Evolutionary conservation across 2,888 invertebrate genomes (phyloP).

Genomic region (Campoplex capitator): DNA sequence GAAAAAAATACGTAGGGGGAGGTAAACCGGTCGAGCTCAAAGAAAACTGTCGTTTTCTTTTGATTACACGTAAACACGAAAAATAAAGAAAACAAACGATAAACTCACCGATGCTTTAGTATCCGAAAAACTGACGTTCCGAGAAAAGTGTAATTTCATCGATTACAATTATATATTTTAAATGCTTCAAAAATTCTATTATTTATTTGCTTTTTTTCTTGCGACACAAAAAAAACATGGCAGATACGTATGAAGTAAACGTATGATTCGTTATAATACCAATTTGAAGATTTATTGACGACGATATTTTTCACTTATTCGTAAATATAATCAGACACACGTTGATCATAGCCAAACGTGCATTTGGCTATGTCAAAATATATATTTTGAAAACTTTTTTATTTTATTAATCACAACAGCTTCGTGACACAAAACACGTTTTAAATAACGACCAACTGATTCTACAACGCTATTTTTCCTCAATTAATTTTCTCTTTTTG

Average conservation of each 20-base stretch:
- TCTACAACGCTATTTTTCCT: neutral
- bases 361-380: neutral
- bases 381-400: constrained; percentile 6
- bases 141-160: neutral
- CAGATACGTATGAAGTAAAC: neutral
- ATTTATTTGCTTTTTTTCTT: neutral
- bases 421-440: constrained; percentile 21
- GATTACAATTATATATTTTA: constrained; percentile 1
- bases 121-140: neutral
- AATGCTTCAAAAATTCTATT: neutral
- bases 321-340: neutral
- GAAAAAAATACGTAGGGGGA: neutral
- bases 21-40: constrained; percentile 33
- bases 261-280: neutral
- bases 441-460: neutral
- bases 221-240: neutral
- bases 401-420: neutral
- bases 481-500: neutral
- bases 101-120: constrained; percentile 18
- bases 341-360: neutral
- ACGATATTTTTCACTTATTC: neutral
- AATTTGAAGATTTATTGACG: neutral
- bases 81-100: neutral
- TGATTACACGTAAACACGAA: constrained; percentile 2
- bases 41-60: constrained; percentile 16